Conservation (phyloP, 2,888 invertebrate genomes). For the Acanthococcus lagerstroemiae region DNA sequence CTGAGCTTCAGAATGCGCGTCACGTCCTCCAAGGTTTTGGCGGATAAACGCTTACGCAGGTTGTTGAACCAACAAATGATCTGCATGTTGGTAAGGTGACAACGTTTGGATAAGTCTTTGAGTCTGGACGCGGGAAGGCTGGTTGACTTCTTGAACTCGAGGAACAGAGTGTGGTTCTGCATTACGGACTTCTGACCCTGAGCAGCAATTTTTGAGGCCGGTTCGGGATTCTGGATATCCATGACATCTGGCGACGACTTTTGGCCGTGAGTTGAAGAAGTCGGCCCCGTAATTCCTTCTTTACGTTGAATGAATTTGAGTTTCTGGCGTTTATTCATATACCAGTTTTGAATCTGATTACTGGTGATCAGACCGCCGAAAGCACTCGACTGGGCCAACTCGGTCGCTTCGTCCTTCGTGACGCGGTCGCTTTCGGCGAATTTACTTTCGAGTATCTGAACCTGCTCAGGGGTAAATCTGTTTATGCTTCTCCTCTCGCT, state of each 20-base stretch:
- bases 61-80: background rate
- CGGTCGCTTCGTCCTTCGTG: background rate
- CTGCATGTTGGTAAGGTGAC: background rate
- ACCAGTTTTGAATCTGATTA: background rate
- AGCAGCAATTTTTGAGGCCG: too few species aligned
- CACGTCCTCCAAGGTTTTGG: background rate
- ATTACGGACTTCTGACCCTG: too few species aligned
- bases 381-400: background rate
- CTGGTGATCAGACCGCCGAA: background rate
- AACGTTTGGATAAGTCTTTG: background rate
- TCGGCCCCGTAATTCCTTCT: background rate
- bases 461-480: background rate
- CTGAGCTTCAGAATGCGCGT: background rate
- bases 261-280: background rate
- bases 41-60: background rate
- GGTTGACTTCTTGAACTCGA: constrained; percentile 1
- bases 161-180: background rate
- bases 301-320: background rate
- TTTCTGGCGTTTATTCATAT: background rate
- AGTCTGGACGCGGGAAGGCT: background rate
- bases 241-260: background rate
- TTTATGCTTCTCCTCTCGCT: too few species aligned
- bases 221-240: background rate
- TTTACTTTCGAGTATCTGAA: background rate
- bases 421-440: background rate